These are phyloP conservation scores for Osedax fenrisi DNA, from an alignment of 2,888 invertebrate species.

Conservation along the genomic window DNA sequence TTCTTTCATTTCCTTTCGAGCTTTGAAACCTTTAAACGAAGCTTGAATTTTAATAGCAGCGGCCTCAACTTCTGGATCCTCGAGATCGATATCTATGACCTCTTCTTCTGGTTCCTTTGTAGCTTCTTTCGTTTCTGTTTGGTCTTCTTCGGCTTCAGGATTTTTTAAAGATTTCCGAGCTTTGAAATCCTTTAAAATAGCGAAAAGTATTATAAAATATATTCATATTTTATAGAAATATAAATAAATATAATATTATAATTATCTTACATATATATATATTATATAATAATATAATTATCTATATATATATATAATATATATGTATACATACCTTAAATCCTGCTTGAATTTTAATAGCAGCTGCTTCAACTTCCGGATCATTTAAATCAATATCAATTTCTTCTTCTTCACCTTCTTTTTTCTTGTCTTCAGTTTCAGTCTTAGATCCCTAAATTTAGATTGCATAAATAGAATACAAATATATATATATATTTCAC, in stretches of 20 bases:
- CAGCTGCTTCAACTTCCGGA: constrained; percentile 36
- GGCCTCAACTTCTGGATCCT: constrained; percentile 36
- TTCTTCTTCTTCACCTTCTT: constrained; percentile 28
- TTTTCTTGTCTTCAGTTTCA: background rate
- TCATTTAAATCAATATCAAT: constrained; percentile 39
- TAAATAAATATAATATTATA: no score
- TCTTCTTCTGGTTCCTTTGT: constrained; percentile 30
- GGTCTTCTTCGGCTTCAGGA: background rate
- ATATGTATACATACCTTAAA: no score
- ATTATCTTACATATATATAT: no score
- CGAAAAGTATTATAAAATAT: no score
- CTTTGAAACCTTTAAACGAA: constrained; percentile 18
- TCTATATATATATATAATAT: no score
- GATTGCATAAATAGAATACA: no score
- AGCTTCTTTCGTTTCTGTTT: constrained; percentile 2
- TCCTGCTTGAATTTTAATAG: constrained; percentile 32
- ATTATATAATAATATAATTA: no score
- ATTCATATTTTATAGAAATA: no score
- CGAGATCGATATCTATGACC: constrained; percentile 38
- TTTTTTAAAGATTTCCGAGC: background rate
- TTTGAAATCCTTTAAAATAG: no score
- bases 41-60: constrained; percentile 33
- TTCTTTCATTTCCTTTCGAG: background rate
- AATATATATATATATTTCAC: no score
- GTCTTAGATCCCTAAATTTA: background rate